phyloP scores from a whole-genome alignment of 1,140 invertebrate genomes.

The Macrostomum lignano region DNA sequence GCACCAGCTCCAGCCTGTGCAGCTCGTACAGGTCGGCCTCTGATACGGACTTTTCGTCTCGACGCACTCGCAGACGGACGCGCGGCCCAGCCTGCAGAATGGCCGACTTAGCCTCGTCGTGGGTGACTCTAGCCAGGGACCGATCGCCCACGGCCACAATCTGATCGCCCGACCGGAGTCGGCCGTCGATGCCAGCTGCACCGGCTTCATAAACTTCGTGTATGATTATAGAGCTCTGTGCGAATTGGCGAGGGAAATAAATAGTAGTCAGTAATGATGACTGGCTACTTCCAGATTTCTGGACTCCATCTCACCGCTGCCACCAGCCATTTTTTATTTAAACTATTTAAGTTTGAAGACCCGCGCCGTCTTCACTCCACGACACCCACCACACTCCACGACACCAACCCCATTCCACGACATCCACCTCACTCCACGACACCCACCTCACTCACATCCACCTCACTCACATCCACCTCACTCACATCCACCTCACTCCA shows the following conservation, averaged over 20 bases:
- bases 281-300: too few species aligned
- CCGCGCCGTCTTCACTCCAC: too few species aligned
- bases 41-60: constrained; percentile 34
- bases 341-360: too few species aligned
- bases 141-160: constrained; percentile 42
- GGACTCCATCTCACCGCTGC: too few species aligned
- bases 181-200: constrained; percentile 56
- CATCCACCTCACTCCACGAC: too few species aligned
- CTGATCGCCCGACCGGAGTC: constrained; percentile 65
- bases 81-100: constrained; percentile 33
- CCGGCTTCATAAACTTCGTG: constrained; percentile 66
- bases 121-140: neutral
- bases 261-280: constrained; percentile 1
- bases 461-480: too few species aligned
- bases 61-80: constrained; percentile 58
- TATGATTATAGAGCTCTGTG: constrained; percentile 56
- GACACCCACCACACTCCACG: too few species aligned
- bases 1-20: constrained; percentile 58
- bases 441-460: too few species aligned
- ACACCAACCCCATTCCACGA: too few species aligned
- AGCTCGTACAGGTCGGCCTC: constrained; percentile 44
- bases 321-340: too few species aligned
- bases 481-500: too few species aligned
- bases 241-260: constrained; percentile 8
- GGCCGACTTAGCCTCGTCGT: constrained; percentile 31